Evolutionary conservation across 2,888 invertebrate genomes (phyloP).

Genomic region (Drosophila cognata): DNA sequence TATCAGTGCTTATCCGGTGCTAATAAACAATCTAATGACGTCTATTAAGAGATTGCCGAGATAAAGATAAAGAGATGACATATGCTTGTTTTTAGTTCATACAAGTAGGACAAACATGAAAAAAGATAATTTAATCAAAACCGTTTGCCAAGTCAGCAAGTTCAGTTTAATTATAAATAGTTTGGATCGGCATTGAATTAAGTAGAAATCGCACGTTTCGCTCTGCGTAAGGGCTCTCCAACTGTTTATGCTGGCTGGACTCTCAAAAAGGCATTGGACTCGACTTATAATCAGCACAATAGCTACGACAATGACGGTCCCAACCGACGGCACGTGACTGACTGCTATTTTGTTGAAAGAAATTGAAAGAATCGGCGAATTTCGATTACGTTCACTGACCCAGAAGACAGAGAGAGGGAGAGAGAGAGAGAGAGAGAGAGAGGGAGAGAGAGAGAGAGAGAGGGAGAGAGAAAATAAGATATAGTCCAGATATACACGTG

Average conservation of each 20-base stretch:
- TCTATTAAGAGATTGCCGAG: slow-evolving; percentile 30
- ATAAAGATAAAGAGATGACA: slow-evolving; percentile 6
- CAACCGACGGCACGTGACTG: slow-evolving; percentile 45
- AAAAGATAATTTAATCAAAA: slow-evolving; percentile 18
- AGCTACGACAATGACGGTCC: slow-evolving; percentile 20
- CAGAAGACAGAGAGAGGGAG: background rate
- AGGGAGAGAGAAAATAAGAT: background rate
- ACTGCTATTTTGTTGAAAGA: slow-evolving; percentile 1
- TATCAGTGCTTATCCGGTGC: slow-evolving; percentile 27
- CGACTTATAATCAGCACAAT: slow-evolving; percentile 31
- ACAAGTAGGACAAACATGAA: background rate
- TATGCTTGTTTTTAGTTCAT: background rate
- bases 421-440: background rate
- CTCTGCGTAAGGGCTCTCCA: slow-evolving; percentile 3
- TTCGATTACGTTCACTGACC: slow-evolving; percentile 41
- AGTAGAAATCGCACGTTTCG: slow-evolving; percentile 7
- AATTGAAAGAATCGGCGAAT: slow-evolving; percentile 14
- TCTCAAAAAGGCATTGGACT: slow-evolving; percentile 50
- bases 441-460: background rate
- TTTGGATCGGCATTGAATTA: slow-evolving; percentile 2
- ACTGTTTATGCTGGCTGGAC: slow-evolving; percentile 17
- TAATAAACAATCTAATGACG: slow-evolving; percentile 62
- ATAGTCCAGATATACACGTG: slow-evolving; percentile 6
- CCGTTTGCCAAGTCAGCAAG: slow-evolving; percentile 7
- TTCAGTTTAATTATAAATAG: slow-evolving; percentile 38